Base-by-base conservation (phyloP, 1,140 invertebrate genomes). In the Semibalanus balanoides region DNA sequence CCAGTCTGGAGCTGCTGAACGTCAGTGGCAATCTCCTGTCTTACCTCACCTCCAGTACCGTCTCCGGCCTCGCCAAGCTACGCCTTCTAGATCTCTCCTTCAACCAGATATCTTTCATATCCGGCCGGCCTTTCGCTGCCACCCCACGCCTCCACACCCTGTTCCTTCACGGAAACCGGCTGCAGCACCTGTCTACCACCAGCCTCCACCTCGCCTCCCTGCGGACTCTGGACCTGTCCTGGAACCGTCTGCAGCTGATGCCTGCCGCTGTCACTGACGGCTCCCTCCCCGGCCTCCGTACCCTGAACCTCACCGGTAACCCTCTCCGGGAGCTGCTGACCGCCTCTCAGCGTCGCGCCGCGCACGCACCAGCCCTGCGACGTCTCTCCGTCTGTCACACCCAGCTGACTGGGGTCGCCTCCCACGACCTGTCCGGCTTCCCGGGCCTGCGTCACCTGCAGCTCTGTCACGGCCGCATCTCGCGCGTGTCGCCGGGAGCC, bases 351-450 rank as follows among this genome's bases (percentile, higher is more conserved):
- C 14, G 86, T 86, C 85, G 80, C 89, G 90, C 82, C 89, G 90
- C 28, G 79, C 81, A 30, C 83, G 88, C 22, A 85, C 95, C 0
- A 88, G 92, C 82, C 91, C 93, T 82, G 51, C 51, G 51, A 7
- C 14, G 22, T 1, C 51, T 64, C 14, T 25, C 11, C 81, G 90
- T 95, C 75, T 90, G 89, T 72, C 87, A 88, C 30, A 95, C 93
- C 0, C 95, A 96, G 82, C 84, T 96, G 27, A 92, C 88, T 0
- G 90, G 94, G 74, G 86, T 96, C 5, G 93, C 93, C 0, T 93
- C 92, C 71, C 91, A 91, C 80, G 94, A 95, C 80, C 95, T 96
- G 81, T 89, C 93, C 81, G 88, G 91, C n/a, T 95, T 95, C 80
- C 90, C 91, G 3, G 88, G 88, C 0, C 84, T 96, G 19, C 86